A percentile compares a stretch with the other conserved stretches of the same genome.
Evolutionary conservation across 2,113 vertebrate species (phyloP).

Genomic region (Podilymbus podiceps): DNA sequence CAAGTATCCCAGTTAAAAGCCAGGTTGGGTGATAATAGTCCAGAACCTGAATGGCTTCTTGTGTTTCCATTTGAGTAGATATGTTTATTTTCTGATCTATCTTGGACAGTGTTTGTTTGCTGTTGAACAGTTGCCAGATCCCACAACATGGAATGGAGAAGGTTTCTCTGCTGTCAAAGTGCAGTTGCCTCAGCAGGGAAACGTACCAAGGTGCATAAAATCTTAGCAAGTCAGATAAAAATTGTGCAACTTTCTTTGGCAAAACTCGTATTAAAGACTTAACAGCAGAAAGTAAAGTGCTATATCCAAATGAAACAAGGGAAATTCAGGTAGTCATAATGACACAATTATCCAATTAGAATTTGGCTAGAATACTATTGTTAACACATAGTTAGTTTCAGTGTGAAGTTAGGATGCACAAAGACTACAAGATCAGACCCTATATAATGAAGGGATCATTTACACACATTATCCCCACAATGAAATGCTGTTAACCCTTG

Average conservation of each 20-base stretch:
- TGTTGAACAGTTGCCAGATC: background rate
- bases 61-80: background rate
- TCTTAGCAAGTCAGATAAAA: background rate
- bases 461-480: constrained; percentile 47
- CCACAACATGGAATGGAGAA: background rate
- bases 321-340: background rate
- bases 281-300: background rate
- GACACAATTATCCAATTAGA: background rate
- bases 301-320: background rate
- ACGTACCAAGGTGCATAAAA: background rate
- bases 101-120: background rate
- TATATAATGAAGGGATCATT: constrained; percentile 54
- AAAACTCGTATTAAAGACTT: background rate
- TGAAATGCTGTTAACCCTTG: constrained; percentile 51
- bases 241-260: background rate
- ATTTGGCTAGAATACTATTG: constrained; percentile 26
- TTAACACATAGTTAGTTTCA: constrained; percentile 19
- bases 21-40: background rate
- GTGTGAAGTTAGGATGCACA: constrained; percentile 36
- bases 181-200: background rate
- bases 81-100: background rate
- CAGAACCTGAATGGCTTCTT: background rate
- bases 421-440: constrained; percentile 38
- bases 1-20: background rate
- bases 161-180: background rate